These are phyloP conservation scores for Tetragonula clypearis DNA, from an alignment of 1,140 invertebrate genomes.

Conservation along the genomic window DNA sequence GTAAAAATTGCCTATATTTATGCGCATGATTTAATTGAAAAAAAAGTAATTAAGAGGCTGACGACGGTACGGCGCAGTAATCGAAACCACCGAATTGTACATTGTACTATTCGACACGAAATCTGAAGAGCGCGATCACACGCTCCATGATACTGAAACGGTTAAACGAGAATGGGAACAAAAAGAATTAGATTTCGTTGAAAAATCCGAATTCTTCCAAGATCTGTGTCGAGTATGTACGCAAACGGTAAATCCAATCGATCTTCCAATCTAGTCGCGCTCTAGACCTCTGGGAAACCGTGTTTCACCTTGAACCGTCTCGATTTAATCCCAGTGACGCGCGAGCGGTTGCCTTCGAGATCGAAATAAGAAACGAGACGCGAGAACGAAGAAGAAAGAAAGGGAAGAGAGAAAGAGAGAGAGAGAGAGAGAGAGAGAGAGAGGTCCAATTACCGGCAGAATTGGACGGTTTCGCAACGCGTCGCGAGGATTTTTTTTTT, in stretches of 20 bases:
- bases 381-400: background rate
- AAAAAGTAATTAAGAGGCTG: no score
- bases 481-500: background rate
- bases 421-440: background rate
- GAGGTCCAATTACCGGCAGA: constrained; percentile 12
- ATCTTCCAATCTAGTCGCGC: background rate
- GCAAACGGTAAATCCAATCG: background rate
- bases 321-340: background rate
- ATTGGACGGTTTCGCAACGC: constrained; percentile 18
- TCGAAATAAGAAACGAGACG: background rate
- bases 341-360: background rate
- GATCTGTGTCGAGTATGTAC: no score
- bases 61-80: no score
- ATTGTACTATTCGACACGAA: no score
- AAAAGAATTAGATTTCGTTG: no score
- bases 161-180: no score
- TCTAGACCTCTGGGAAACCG: background rate
- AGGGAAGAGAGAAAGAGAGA: background rate
- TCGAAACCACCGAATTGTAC: no score
- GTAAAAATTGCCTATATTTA: no score
- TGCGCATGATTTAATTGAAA: no score
- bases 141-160: no score
- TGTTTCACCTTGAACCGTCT: background rate
- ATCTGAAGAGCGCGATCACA: no score
- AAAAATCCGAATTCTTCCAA: no score